These are phyloP conservation scores for Tetanocera ferruginea DNA, from an alignment of 2,888 invertebrate species.

Conservation along the genomic window DNA sequence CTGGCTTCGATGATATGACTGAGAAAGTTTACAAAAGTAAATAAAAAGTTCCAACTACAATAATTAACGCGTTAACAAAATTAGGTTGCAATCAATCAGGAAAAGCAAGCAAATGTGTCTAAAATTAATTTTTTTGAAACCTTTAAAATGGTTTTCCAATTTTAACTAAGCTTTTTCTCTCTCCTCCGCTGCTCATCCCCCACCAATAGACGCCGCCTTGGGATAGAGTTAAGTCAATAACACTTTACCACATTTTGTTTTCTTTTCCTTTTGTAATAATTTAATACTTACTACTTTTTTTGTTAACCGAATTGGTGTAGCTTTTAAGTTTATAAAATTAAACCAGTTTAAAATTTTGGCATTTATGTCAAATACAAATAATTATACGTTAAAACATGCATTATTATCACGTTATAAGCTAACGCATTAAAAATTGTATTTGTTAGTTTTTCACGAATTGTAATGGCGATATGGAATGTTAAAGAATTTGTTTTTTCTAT, in stretches of 20 bases:
- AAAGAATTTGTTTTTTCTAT: not conserved
- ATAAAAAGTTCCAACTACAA: constrained; percentile 52
- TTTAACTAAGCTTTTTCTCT: not conserved
- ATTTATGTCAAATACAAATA: too few relatives aligned
- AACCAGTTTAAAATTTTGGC: not conserved
- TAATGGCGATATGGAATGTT: constrained; percentile 49
- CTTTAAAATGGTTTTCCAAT: not conserved
- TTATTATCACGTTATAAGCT: not conserved
- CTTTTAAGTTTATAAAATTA: constrained; percentile 25
- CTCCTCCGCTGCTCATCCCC: constrained; percentile 45
- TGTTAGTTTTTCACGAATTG: constrained; percentile 55
- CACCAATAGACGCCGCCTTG: constrained; percentile 53
- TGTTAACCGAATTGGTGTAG: constrained; percentile 24
- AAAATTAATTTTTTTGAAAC: constrained; percentile 28
- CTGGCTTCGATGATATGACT: constrained; percentile 89
- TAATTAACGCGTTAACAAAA: constrained; percentile 46
- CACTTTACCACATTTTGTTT: constrained; percentile 25
- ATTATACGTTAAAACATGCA: too few relatives aligned
- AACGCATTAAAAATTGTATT: constrained; percentile 19
- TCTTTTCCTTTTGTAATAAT: not conserved
- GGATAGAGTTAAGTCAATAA: constrained; percentile 49
- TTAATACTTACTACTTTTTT: constrained; percentile 3
- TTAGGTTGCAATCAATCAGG: constrained; percentile 22
- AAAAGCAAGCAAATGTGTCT: constrained; percentile 35
- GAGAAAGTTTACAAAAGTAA: constrained; percentile 87